phyloP scores from a whole-genome alignment of 2,888 invertebrate species.

The Thera britannica region DNA sequence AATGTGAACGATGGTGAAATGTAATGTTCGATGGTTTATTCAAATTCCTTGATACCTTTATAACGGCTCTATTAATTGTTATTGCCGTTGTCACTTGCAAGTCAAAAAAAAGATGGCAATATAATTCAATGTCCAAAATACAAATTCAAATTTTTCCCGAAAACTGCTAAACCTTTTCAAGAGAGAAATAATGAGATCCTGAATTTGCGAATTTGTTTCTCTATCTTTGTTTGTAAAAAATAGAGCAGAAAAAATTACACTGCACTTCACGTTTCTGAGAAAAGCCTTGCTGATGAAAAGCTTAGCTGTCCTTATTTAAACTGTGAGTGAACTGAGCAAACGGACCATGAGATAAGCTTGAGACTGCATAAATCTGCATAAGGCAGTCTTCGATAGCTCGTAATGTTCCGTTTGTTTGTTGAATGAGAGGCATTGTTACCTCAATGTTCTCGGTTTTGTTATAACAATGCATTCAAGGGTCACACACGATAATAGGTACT shows the following conservation, averaged over 20 bases:
- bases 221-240: background rate
- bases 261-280: too few relatives aligned
- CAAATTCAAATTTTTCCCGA: too few relatives aligned
- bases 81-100: too few relatives aligned
- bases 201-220: background rate
- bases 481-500: background rate
- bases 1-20: too few relatives aligned
- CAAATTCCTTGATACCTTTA: too few relatives aligned
- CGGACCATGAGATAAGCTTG: constrained; percentile 72
- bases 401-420: constrained; percentile 38
- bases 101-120: too few relatives aligned
- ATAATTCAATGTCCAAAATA: too few relatives aligned
- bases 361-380: constrained; percentile 78
- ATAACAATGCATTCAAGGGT: constrained; percentile 10
- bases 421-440: constrained; percentile 28
- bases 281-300: background rate
- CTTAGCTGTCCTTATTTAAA: constrained; percentile 9
- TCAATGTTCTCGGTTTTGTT: constrained; percentile 14
- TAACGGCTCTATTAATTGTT: too few relatives aligned
- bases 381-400: constrained; percentile 38
- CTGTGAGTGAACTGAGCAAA: constrained; percentile 65
- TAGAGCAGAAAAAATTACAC: too few relatives aligned
- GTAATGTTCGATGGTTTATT: too few relatives aligned
- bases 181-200: too few relatives aligned
- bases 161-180: too few relatives aligned